These are phyloP conservation scores for Poeciliopsis infans DNA, from an alignment of 2,797 vertebrate genomes.

Conservation along the genomic window DNA sequence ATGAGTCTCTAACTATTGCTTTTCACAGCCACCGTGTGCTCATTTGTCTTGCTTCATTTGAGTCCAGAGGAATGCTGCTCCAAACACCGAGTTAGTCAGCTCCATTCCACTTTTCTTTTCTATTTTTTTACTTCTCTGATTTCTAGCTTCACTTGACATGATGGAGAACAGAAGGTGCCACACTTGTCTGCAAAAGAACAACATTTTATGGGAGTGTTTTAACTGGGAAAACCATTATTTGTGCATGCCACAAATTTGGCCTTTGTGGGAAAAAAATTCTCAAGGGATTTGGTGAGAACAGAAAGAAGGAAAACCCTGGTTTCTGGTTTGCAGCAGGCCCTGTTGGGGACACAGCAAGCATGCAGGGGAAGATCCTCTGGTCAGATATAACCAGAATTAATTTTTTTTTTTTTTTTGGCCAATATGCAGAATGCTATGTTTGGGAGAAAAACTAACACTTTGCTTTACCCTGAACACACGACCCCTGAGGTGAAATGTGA, in stretches of 20 bases:
- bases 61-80: conserved; percentile 21
- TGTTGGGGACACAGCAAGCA: not conserved
- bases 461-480: not conserved
- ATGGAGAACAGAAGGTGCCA: not conserved
- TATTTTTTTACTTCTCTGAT: not conserved
- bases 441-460: not conserved
- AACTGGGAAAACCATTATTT: not conserved
- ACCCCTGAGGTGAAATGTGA: not conserved
- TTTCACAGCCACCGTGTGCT: conserved; percentile 32
- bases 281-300: not conserved
- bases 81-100: conserved; percentile 3
- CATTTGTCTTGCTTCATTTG: conserved; percentile 30
- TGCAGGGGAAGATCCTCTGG: not conserved
- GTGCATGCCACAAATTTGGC: not conserved
- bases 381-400: not conserved
- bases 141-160: not conserved
- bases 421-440: not conserved
- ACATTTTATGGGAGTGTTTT: not conserved
- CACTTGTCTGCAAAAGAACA: not conserved
- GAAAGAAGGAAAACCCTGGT: not conserved
- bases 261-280: not conserved
- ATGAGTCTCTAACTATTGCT: conserved; percentile 54
- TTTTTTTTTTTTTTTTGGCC: not conserved
- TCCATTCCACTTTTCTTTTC: not conserved
- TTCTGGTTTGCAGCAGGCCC: not conserved